These are phyloP conservation scores for Augiades crinisus DNA, from an alignment of 2,888 invertebrate species.

Conservation along the genomic window DNA sequence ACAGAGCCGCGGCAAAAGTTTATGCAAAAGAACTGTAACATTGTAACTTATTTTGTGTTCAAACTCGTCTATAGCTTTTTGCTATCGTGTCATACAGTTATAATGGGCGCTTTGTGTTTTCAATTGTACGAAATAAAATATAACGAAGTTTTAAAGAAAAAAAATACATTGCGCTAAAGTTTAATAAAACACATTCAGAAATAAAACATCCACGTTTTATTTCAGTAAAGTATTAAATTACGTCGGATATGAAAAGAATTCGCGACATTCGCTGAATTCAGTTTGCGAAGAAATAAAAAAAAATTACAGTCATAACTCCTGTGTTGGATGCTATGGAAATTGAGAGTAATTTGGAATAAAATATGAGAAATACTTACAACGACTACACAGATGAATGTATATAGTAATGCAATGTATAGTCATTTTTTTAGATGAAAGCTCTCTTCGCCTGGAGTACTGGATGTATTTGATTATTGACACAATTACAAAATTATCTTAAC, in stretches of 20 bases:
- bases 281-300: conserved; percentile 18
- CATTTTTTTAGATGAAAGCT: too few species aligned
- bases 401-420: too few species aligned
- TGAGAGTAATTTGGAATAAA: conserved; percentile 12
- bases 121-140: conserved; percentile 14
- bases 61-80: too few species aligned
- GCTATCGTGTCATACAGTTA: too few species aligned
- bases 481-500: too few species aligned
- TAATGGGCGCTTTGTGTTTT: neutral
- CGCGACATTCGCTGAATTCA: conserved; percentile 8
- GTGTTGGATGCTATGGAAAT: conserved; percentile 7
- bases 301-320: conserved; percentile 16
- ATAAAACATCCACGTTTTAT: conserved; percentile 1
- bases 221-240: conserved; percentile 16
- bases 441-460: too few species aligned
- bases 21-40: too few species aligned
- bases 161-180: conserved; percentile 2
- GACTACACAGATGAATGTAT: neutral
- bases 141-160: conserved; percentile 7
- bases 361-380: neutral
- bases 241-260: conserved; percentile 17
- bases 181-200: conserved; percentile 11
- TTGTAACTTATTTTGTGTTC: too few species aligned
- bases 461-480: too few species aligned
- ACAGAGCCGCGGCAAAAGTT: too few species aligned